Base-by-base conservation (phyloP, 2,888 invertebrate species). In the Odontomyia ornata region DNA sequence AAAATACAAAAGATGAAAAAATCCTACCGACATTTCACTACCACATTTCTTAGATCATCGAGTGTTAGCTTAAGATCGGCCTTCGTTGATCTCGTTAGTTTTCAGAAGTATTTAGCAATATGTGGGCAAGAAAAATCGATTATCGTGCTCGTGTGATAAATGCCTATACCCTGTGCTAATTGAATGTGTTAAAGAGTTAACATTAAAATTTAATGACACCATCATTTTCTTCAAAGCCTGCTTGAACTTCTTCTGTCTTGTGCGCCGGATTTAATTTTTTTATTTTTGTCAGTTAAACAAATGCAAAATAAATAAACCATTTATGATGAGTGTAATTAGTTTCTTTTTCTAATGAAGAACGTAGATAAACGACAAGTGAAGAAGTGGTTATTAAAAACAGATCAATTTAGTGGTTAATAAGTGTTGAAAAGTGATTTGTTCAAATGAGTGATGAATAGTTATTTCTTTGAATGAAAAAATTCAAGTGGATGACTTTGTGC, bases 91-190 rank as follows among this genome's bases (percentile, higher is more conserved):
- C 46, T 1, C 30, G 30, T 69, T 69, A 47, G 47, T 69, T 69
- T 69, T 69, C 69, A 30, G 47, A 65, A 69, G 47, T 46, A 69
- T 25, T 47, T 69, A 43, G 46, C n/a, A 30, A 69, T 69, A 69
- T 69, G 46, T 57, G 73, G 30, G 57, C 60, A 56, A 72, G 21
- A 36, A 73, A 30, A 57, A 73, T 73, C 73, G 73, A 73, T 73
- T 73, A 73, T 73, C 73, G 73, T 73, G n/a, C 36, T 23, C 60
- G 60, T 60, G 23, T 72, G 52, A 72, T 52, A 25, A 57, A 73
- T 73, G 60, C 15, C 60, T 36, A 23, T 73, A 30, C 25, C 15
- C 30, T 73, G 73, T 73, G 73, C 73, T 73, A 73, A 73, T 73
- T 73, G 73, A 73, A 73, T 43, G 73, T 73, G 73, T 30, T 73